phyloP scores from a whole-genome alignment of 2,888 invertebrate species.

The Drosophila neotestacea region DNA sequence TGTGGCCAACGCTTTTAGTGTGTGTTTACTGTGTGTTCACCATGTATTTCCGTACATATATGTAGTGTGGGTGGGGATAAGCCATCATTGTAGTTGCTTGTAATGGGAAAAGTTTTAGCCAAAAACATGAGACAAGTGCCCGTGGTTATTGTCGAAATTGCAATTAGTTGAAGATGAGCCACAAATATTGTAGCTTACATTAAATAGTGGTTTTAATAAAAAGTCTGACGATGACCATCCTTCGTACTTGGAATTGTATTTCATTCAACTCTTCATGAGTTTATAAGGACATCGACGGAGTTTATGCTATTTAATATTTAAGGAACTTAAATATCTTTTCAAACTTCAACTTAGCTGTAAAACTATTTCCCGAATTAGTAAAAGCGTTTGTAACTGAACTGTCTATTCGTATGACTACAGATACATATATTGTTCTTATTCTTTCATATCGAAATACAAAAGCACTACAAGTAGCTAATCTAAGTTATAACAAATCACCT shows the following conservation, averaged over 20 bases:
- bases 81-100: constrained; percentile 40
- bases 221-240: neutral
- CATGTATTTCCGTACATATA: neutral
- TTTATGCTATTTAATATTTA: no score
- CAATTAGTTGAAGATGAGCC: constrained; percentile 49
- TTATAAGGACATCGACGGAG: no score
- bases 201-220: constrained; percentile 16
- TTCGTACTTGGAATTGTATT: neutral
- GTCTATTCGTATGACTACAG: no score
- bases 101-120: constrained; percentile 72
- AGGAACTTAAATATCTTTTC: no score
- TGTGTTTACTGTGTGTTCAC: constrained; percentile 18
- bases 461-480: no score
- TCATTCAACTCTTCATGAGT: neutral
- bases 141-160: constrained; percentile 53
- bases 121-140: constrained; percentile 50
- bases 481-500: no score
- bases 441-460: no score
- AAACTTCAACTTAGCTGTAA: no score
- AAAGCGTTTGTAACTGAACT: no score
- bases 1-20: constrained; percentile 48
- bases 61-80: constrained; percentile 23
- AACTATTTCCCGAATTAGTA: no score
- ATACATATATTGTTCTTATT: no score
- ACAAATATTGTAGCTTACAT: constrained; percentile 22